These are phyloP conservation scores for Burhinus oedicnemus DNA, from an alignment of 2,113 vertebrate species.

Conservation along the genomic window DNA sequence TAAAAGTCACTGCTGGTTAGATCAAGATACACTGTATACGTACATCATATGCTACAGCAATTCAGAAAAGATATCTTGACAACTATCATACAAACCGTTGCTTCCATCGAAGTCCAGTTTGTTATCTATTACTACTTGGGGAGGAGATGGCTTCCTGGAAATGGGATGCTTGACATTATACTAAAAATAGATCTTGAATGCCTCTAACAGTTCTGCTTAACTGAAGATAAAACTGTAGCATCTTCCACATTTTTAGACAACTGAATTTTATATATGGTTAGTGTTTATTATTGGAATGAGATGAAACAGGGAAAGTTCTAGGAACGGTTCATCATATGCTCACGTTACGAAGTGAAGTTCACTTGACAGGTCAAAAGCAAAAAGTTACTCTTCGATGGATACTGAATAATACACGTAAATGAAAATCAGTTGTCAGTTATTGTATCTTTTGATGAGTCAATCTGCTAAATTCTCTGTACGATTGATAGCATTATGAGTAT, in stretches of 20 bases:
- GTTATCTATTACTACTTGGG: not conserved
- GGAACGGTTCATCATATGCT: not conserved
- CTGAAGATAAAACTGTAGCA: not conserved
- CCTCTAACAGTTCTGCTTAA: not conserved
- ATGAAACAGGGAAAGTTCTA: not conserved
- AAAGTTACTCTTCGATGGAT: not conserved
- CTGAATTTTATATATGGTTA: not conserved
- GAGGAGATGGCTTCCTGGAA: constrained; percentile 19
- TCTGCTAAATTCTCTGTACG: not conserved
- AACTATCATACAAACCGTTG: not conserved
- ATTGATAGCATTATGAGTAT: not conserved
- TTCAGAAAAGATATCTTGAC: not conserved
- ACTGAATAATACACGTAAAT: not conserved
- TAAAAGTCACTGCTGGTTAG: not conserved
- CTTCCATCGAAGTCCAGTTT: not conserved
- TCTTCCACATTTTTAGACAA: not conserved
- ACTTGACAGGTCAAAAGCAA: not conserved
- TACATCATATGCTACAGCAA: not conserved
- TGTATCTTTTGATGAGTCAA: not conserved
- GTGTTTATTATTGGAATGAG: not conserved
- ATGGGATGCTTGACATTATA: not conserved
- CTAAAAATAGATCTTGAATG: not conserved
- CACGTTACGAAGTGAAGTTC: not conserved
- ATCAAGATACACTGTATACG: not conserved
- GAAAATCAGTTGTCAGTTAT: not conserved